Evolutionary conservation across 1,140 invertebrate species (phyloP), one percentile per base, ranked within the genome.

Genomic region (Helicoverpa armigera): DNA sequence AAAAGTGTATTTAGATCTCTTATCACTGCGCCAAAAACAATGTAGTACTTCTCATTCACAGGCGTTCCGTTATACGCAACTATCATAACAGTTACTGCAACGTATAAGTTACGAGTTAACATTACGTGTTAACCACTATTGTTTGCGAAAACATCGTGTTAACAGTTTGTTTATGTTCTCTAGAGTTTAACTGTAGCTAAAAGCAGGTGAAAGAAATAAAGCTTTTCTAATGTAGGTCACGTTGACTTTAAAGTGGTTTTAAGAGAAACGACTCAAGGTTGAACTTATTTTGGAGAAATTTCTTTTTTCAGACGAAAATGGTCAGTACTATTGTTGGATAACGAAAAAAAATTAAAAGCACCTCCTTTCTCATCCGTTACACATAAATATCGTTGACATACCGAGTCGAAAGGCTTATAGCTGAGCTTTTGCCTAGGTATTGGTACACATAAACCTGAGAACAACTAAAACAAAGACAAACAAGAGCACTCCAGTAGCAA

Each of bases 71-170:
- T 73, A 73, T 12, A 23, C n/a, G 31, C 43, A 31, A 54, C 54
- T 35, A 73, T 73, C 43, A 73, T 73, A 73, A 58, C 70, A 73
- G 70, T 73, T 73, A 54, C 31, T 58, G 16, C 43, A 73, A 73
- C 53, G 53, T 23, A 50, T 69, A 67, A 43, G 35, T 43, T 43
- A 58, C 53, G 53, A 73, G 51, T n/a, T 0, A 16, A 51, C 53
- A 5, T 73, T 35, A 73, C 53, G 29, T 58, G 50, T 54, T 48
- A 35, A 58, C 70, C 31, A 58, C 70, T n/a, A 58, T 73, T 73
- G 69, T 73, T 11, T 9, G 69, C 48, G 54, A 72, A 72, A 72
- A 58, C 70, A 56, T 58, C 35, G 35, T 31, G 53, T 12, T 11
- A 56, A 14, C 9, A 10, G 29, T 73, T 18, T 73, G 51, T 56